phyloP scores from a whole-genome alignment of 2,797 vertebrate genomes.

The Phoxinus dragarum region DNA sequence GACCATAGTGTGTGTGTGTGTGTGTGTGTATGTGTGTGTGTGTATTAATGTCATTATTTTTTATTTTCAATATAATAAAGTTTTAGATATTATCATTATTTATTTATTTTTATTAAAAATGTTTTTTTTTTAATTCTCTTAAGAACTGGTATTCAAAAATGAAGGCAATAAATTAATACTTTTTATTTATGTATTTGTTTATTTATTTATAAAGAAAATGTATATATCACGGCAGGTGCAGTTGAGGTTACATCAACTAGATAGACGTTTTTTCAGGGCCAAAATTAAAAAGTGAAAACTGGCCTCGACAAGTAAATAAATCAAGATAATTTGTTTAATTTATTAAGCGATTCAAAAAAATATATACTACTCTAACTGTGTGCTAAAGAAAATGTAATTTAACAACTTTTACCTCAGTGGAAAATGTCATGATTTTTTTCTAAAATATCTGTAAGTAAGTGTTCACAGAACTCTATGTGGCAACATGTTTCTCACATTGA shows the following conservation, averaged over 20 bases:
- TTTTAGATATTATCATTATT: no score
- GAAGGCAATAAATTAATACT: no score
- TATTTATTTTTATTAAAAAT: no score
- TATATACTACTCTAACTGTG: background rate
- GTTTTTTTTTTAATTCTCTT: no score
- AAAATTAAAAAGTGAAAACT: background rate
- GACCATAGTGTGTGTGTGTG: no score
- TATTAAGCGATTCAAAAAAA: background rate
- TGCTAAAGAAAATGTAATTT: background rate
- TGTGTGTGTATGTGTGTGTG: no score
- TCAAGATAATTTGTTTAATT: background rate
- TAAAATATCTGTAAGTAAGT: background rate
- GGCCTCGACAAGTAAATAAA: background rate
- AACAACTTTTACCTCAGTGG: background rate
- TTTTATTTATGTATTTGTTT: no score
- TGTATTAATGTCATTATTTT: no score
- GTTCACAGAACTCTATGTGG: background rate
- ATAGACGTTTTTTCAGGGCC: background rate
- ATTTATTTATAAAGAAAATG: no score
- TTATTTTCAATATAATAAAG: no score
- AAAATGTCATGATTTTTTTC: background rate
- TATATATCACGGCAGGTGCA: no score
- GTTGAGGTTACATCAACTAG: background rate
- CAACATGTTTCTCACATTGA: conserved; percentile 2
- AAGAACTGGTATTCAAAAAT: no score